Percentiles rank a stretch among this genome's conserved stretches.
Evolutionary conservation across 2,888 invertebrate species (phyloP).

Genomic region (Hydriomena furcata): DNA sequence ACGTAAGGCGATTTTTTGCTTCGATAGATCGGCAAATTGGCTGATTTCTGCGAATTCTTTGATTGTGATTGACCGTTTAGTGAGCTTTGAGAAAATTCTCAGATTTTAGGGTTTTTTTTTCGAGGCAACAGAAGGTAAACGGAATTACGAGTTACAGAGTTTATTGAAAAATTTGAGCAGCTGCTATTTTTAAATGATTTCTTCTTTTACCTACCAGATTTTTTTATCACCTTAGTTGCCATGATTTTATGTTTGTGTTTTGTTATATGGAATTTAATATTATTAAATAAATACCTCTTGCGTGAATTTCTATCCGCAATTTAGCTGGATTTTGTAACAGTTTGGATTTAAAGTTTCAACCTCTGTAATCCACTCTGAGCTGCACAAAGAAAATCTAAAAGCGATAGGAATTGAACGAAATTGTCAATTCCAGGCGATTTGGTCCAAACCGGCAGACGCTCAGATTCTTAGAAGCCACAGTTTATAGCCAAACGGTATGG

Average conservation of each 20-base stretch:
- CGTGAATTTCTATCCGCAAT: background rate
- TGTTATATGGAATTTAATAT: too few relatives aligned
- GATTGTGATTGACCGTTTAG: conserved; percentile 18
- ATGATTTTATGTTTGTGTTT: too few relatives aligned
- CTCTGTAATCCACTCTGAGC: conserved; percentile 24
- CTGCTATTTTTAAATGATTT: too few relatives aligned
- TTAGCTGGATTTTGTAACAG: background rate
- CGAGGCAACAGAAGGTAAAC: too few relatives aligned
- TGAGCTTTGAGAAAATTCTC: conserved; percentile 4
- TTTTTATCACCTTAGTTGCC: too few relatives aligned
- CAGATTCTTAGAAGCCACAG: conserved; percentile 6
- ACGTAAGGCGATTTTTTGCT: conserved; percentile 31
- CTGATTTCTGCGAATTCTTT: conserved; percentile 14
- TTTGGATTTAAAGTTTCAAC: conserved; percentile 9
- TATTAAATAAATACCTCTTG: background rate
- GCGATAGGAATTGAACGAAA: conserved; percentile 29
- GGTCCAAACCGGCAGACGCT: conserved; percentile 25
- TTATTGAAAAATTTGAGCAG: too few relatives aligned
- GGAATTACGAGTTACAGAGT: too few relatives aligned
- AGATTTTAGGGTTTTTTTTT: background rate
- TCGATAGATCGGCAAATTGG: conserved; percentile 25
- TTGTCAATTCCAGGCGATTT: conserved; percentile 37
- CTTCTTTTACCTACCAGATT: too few relatives aligned
- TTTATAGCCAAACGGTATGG: conserved; percentile 1
- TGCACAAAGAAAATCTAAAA: conserved; percentile 20